phyloP scores from a whole-genome alignment of 2,113 vertebrate species.

The Carassius carassius region DNA sequence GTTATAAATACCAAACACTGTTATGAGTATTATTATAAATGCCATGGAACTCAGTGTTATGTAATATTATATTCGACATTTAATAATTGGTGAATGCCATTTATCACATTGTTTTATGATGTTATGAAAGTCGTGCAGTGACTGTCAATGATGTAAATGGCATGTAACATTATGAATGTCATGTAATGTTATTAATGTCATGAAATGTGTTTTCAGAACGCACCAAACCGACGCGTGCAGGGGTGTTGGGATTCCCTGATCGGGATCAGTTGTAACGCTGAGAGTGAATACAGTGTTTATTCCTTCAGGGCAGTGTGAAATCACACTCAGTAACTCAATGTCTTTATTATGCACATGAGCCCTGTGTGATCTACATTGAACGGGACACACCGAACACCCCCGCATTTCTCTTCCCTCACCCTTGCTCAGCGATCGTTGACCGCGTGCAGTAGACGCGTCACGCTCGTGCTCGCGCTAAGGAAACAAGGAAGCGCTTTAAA shows the following conservation, averaged over 20 bases:
- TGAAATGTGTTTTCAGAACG: slow-evolving; percentile 23
- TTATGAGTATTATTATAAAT: neutral
- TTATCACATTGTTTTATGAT: neutral
- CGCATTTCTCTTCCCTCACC: neutral
- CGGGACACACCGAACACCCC: neutral
- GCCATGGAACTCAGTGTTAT: neutral
- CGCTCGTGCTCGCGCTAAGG: slow-evolving; percentile 26
- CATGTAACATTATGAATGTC: neutral
- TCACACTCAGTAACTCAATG: neutral
- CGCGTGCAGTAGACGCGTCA: slow-evolving; percentile 40
- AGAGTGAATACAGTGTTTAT: neutral
- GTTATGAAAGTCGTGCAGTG: neutral
- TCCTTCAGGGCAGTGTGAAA: neutral
- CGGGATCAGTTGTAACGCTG: neutral
- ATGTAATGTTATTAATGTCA: slow-evolving; percentile 7
- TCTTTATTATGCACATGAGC: neutral
- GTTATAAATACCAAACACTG: neutral
- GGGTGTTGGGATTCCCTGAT: slow-evolving; percentile 49
- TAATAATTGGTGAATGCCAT: neutral
- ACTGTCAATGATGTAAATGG: neutral
- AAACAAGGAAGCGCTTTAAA: slow-evolving; percentile 8
- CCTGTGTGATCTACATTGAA: neutral
- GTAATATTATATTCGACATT: neutral
- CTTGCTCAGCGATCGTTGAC: slow-evolving; percentile 17
- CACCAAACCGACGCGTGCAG: slow-evolving; percentile 15